phyloP scores from a whole-genome alignment of 1,140 invertebrate species.

The Littorina saxatilis region DNA sequence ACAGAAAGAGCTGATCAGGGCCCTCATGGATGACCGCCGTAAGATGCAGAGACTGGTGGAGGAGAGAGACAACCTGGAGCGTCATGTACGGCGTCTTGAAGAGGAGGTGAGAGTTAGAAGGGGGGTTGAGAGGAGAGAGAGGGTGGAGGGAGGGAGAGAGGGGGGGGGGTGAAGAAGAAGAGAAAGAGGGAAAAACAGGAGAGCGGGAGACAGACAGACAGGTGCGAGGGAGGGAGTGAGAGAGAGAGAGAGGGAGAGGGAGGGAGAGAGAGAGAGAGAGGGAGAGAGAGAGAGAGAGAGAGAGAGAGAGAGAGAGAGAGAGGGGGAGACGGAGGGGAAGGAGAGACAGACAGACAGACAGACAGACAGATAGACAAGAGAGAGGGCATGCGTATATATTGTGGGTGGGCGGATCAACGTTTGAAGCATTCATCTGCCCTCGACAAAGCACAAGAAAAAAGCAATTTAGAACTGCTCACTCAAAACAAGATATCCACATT shows the following conservation, averaged over 20 bases:
- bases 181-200: neutral
- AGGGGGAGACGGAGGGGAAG: too few species aligned
- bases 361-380: too few species aligned
- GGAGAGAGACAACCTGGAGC: slow-evolving; percentile 16
- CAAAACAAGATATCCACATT: too few species aligned
- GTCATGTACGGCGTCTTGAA: neutral
- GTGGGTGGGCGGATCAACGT: too few species aligned
- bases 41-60: slow-evolving; percentile 27
- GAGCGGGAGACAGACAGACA: neutral
- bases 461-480: too few species aligned
- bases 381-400: too few species aligned
- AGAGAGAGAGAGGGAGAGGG: neutral
- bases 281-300: neutral
- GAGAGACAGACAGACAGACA: too few species aligned
- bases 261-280: neutral
- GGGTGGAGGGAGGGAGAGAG: neutral
- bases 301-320: neutral
- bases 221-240: too few species aligned
- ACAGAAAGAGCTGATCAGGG: slow-evolving; percentile 23
- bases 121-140: too few species aligned
- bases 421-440: too few species aligned
- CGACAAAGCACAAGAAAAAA: too few species aligned
- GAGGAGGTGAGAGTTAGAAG: slow-evolving; percentile 1
- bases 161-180: neutral
- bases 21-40: slow-evolving; percentile 21